Base-by-base conservation (phyloP, 2,888 invertebrate species). In the Mimachlamys varia region DNA sequence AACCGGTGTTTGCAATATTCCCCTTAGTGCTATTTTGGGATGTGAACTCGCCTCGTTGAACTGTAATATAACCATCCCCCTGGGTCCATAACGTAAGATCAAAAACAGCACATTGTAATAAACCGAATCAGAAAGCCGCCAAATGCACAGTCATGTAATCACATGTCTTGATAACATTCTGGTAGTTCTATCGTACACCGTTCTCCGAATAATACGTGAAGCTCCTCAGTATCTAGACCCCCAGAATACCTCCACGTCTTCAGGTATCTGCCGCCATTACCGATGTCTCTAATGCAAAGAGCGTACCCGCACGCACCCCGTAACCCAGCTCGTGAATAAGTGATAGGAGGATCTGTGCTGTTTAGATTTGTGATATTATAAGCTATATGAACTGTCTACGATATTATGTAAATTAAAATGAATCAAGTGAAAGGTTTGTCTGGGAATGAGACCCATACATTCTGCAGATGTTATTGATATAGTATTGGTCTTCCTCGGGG, bases 41-140 rank as follows among this genome's bases (percentile, higher is more conserved):
- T 27, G 33, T 76, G 76, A 76, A 27, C 33, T 76, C 17, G 76
- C 76, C 76, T 76, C 33, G 76, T 76, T 76, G 76, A 76, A 76
- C 76, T 76, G 76, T 76, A 76, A 76, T 76, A 76, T 76, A 76
- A 76, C 76, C 76, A 27, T 76, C 19, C 76, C 76, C 76, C 22
- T 76, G 76, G 76, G 76, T 27, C 76, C 15, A 33, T 76, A 76
- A 76, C 76, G 76, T 27, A 27, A 76, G 76, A 76, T 76, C 76
- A 76, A 76, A 76, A 27, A 76, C 76, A 76, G 33, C 12, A 7
- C 76, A 27, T 76, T 76, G 76, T 76, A 76, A 33, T 76, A 76
- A 76, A 76, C 76, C 76, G 76, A 33, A 33, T 17, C 10, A 76
- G 76, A 22, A 33, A 33, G 58, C 58, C 76, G 33, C 76, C 76